These are phyloP conservation scores for Labeo calbasu DNA, from an alignment of 2,797 vertebrate genomes.

Conservation along the genomic window DNA sequence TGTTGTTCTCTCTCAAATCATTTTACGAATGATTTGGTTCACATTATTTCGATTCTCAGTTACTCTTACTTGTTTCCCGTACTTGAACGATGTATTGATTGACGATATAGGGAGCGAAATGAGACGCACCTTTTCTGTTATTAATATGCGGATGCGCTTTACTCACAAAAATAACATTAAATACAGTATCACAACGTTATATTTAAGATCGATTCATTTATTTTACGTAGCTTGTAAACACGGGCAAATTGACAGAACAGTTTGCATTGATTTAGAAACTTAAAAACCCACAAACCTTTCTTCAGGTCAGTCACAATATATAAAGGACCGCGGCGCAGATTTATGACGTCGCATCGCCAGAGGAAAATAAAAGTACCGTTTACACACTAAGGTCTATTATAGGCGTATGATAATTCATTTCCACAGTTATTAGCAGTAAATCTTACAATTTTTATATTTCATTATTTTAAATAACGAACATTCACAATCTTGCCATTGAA, in stretches of 20 bases:
- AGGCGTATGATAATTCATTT: not conserved
- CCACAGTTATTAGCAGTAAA: too few relatives aligned
- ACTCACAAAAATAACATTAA: not conserved
- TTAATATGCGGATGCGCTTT: not conserved
- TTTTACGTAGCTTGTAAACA: not conserved
- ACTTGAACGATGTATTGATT: too few relatives aligned
- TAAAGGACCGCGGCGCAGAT: not conserved
- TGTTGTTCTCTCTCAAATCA: not conserved
- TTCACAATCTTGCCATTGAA: not conserved
- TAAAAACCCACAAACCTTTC: not conserved
- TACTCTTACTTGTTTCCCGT: not conserved
- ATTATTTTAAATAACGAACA: too few relatives aligned
- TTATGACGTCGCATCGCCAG: not conserved
- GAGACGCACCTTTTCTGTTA: not conserved
- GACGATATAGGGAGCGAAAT: not conserved
- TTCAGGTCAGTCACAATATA: not conserved
- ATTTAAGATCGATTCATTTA: fast-evolving
- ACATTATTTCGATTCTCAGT: not conserved
- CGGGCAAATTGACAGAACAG: not conserved
- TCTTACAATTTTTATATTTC: not conserved
- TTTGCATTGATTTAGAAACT: not conserved
- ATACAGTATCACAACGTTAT: not conserved
- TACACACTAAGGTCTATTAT: not conserved
- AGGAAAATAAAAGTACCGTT: not conserved
- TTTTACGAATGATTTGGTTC: not conserved